Base-by-base conservation (phyloP, 2,113 vertebrate genomes). In the Cryptoleucopteryx plumbea region DNA sequence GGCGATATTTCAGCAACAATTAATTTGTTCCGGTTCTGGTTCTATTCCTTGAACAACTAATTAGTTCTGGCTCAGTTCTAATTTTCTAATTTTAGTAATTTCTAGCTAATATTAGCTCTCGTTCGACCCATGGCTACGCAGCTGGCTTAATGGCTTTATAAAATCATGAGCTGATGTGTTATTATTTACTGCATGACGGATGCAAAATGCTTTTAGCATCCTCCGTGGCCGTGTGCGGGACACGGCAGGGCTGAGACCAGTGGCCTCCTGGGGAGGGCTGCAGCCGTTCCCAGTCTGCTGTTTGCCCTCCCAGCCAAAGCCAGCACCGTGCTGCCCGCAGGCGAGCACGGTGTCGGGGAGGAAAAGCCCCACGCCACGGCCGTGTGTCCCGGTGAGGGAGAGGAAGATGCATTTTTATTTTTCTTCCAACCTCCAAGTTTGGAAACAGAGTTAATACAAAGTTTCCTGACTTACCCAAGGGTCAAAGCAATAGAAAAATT, bases 1-100 rank as follows among this genome's bases (percentile, higher is more conserved):
- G 1, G 83, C 1, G 12, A n/a, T 72, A 87, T 82, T 79, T 90
- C 93, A 72, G 74, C 27, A 65, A 63, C 94, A 96, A 94, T 97
- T 96, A 94, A 97, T 96, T 95, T 93, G 96, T 96, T 96, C 96
- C 66, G 48, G 92, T 96, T 95, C 96, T 95, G 94, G 85, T 96
- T 95, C 93, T 85, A 72, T 85, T 95, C 87, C 93, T 94, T 82
- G 74, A 95, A 87, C 90, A 65, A 47, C 90, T 93, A 91, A 96
- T 97, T 97, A 94, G 85, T 90, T 90, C 90, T 91, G 94, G 92
- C 93, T 95, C 7, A 25, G 74, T 48, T 86, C 82, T 92, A 72
- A 80, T 94, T 93, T 94, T 92, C 96, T 96, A 97, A 96, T 95
- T 95, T 97, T 95, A 97, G 93, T 72, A 31, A 11, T 80, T 88